These are phyloP conservation scores for Agapornis canus DNA, from an alignment of 2,797 vertebrate genomes.

Conservation along the genomic window DNA sequence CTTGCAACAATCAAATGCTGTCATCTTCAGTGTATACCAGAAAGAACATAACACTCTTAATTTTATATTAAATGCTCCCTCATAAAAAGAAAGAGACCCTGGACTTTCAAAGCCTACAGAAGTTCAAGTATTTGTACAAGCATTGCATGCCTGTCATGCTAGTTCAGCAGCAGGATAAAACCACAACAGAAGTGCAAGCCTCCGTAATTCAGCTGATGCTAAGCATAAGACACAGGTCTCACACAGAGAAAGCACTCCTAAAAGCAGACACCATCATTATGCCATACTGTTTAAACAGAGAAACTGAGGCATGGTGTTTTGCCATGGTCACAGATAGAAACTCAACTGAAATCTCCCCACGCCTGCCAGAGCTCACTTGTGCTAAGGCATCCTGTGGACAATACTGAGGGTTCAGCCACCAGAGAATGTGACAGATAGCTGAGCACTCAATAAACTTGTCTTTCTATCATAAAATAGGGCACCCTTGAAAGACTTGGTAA, in stretches of 20 bases:
- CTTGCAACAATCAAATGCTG: not conserved
- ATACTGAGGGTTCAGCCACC: not conserved
- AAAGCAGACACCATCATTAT: not conserved
- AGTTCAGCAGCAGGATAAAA: conserved; percentile 5
- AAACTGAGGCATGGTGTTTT: not conserved
- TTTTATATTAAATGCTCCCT: not conserved
- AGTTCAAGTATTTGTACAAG: not conserved
- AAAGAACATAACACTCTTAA: not conserved
- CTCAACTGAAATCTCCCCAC: not conserved
- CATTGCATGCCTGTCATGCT: not conserved
- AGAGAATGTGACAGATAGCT: not conserved
- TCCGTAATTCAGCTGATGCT: not conserved
- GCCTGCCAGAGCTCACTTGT: not conserved
- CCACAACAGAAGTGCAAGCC: not conserved
- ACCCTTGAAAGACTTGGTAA: not conserved
- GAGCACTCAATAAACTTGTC: not conserved
- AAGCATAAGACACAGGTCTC: not conserved
- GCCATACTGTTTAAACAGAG: not conserved
- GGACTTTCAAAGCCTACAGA: not conserved
- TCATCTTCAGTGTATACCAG: not conserved
- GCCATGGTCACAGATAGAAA: not conserved
- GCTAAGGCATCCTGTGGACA: not conserved
- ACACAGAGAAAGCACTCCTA: not conserved
- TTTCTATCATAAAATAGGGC: not conserved
- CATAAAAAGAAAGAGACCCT: not conserved